Evolutionary conservation across 37 sponge, comb jelly and placozoan genomes (phyloP).

Genomic region (Axinella damicornis): DNA sequence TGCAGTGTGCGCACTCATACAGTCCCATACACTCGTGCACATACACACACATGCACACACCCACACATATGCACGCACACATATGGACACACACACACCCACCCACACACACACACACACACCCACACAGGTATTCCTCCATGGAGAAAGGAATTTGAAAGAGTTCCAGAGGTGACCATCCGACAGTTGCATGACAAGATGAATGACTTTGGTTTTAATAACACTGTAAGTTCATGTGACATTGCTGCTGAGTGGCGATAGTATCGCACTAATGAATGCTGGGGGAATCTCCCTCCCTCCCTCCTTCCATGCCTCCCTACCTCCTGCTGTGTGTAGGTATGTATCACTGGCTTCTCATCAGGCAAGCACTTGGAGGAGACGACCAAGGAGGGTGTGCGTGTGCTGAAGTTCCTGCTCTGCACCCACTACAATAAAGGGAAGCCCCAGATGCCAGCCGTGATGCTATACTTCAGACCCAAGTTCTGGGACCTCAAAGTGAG

Average conservation of each 20-base stretch:
- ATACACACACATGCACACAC: conserved; percentile 1
- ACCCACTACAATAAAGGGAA: background rate
- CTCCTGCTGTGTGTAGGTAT: too few species aligned
- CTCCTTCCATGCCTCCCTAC: too few species aligned
- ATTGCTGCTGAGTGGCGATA: too few species aligned
- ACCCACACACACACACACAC: conserved; percentile 4
- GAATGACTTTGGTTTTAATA: too few species aligned
- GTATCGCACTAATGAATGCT: too few species aligned
- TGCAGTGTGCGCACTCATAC: conserved; percentile 3
- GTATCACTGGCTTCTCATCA: too few species aligned
- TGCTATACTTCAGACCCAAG: conserved; percentile 3
- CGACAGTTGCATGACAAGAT: too few species aligned
- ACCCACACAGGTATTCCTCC: background rate
- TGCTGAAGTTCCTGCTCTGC: background rate
- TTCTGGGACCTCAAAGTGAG: conserved; percentile 3
- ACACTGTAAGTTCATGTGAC: too few species aligned
- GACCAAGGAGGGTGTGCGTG: too few species aligned
- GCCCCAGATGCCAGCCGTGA: conserved; percentile 15
- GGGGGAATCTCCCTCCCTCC: too few species aligned
- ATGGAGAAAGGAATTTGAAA: background rate
- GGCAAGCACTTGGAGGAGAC: too few species aligned
- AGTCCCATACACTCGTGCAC: conserved; percentile 1
- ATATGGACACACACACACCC: too few species aligned
- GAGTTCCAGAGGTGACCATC: background rate
- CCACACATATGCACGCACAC: background rate